Evolutionary conservation across 2,888 invertebrate species (phyloP).

Genomic region (Monopis laevigella): DNA sequence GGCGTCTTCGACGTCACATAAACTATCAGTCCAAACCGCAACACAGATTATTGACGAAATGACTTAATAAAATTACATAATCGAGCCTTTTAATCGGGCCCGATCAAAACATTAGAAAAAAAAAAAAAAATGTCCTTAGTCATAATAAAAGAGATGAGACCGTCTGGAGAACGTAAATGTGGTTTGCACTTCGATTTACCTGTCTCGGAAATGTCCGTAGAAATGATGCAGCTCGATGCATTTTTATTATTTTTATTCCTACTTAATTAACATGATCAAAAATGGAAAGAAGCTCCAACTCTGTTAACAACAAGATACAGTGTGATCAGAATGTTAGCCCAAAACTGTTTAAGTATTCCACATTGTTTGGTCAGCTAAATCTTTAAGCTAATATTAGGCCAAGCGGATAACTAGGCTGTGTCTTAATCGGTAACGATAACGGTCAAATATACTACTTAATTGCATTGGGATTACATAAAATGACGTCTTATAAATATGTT

Average conservation of each 20-base stretch:
- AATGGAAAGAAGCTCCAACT: not conserved
- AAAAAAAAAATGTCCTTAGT: too few relatives aligned
- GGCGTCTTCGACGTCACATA: not conserved
- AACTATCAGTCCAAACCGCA: constrained; percentile 1
- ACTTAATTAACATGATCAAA: not conserved
- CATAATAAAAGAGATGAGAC: too few relatives aligned
- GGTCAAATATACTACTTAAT: constrained; percentile 23
- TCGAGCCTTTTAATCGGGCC: too few relatives aligned
- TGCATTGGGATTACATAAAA: constrained; percentile 9
- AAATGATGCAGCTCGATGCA: constrained; percentile 56
- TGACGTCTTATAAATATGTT: constrained; percentile 5
- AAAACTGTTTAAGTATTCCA: constrained; percentile 2
- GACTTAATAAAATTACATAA: too few relatives aligned
- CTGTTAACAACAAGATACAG: not conserved
- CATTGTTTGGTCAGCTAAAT: constrained; percentile 9
- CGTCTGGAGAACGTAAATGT: not conserved
- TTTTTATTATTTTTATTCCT: constrained; percentile 19
- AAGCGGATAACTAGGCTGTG: constrained; percentile 30
- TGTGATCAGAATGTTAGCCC: not conserved
- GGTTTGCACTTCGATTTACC: too few relatives aligned
- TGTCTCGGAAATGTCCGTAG: constrained; percentile 48
- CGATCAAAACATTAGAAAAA: too few relatives aligned
- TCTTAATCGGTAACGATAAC: constrained; percentile 36
- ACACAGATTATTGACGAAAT: not conserved
- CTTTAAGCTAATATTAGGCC: constrained; percentile 36